A percentile compares a stretch with the other conserved stretches of the same genome.
These are phyloP conservation scores for Pygocentrus nattereri DNA, from an alignment of 2,797 vertebrate genomes.

Conservation along the genomic window DNA sequence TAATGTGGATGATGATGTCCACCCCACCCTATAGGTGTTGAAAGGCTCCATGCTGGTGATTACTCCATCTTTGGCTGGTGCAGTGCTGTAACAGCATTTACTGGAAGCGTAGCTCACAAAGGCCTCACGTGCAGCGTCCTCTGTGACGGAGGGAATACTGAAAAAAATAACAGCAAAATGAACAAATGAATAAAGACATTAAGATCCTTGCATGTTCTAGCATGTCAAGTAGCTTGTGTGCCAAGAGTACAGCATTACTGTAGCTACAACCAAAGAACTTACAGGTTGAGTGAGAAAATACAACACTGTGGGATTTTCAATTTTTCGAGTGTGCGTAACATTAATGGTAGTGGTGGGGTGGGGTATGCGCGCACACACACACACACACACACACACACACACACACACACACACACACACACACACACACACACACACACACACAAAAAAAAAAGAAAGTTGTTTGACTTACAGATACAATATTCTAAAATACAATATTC, in stretches of 20 bases:
- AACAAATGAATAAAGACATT: neutral
- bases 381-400: too few relatives aligned
- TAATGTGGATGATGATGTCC: neutral
- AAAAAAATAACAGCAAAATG: neutral
- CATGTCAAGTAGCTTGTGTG: neutral
- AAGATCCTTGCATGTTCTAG: neutral
- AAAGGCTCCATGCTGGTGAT: constrained; percentile 71
- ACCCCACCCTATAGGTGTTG: constrained; percentile 76
- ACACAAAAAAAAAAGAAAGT: too few relatives aligned
- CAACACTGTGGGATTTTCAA: neutral
- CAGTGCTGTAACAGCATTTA: constrained; percentile 73
- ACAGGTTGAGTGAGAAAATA: neutral
- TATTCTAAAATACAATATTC: too few relatives aligned
- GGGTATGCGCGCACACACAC: neutral
- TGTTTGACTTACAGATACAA: too few relatives aligned
- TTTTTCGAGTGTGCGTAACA: too few relatives aligned
- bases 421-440: too few relatives aligned
- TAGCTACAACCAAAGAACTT: neutral
- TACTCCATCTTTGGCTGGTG: constrained; percentile 66
- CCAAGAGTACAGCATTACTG: neutral
- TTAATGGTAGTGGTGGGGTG: too few relatives aligned
- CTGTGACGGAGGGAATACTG: constrained; percentile 75
- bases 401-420: too few relatives aligned
- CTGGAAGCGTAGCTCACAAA: constrained; percentile 67
- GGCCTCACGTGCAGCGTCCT: constrained; percentile 73